These are phyloP conservation scores for Corynorhinus townsendii DNA, from an alignment of 2,113 vertebrate species.

Conservation along the genomic window DNA sequence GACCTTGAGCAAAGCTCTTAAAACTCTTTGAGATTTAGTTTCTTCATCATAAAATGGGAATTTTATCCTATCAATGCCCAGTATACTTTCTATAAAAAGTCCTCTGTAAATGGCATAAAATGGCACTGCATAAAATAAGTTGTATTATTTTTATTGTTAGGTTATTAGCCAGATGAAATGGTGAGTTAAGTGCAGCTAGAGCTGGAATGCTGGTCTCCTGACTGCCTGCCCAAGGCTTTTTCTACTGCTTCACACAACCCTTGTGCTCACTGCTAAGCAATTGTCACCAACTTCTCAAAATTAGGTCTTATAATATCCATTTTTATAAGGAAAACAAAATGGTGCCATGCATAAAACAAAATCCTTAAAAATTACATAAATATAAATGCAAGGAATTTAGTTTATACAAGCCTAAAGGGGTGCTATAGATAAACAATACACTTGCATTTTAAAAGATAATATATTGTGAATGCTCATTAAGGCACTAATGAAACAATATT, in stretches of 20 bases:
- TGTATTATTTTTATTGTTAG: background rate
- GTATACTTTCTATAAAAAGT: background rate
- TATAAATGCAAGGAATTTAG: background rate
- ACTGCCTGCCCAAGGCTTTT: background rate
- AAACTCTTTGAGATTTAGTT: background rate
- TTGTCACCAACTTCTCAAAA: background rate
- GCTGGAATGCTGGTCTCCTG: background rate
- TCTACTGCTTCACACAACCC: background rate
- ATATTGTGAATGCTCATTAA: background rate
- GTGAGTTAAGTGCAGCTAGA: background rate
- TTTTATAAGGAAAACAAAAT: background rate
- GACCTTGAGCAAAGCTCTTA: background rate
- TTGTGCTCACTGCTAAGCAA: background rate
- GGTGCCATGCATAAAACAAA: background rate
- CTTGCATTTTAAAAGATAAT: background rate
- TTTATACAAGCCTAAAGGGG: background rate
- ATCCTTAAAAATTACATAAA: background rate
- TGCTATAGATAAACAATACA: background rate
- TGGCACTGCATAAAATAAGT: background rate
- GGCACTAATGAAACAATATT: background rate
- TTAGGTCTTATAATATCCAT: background rate
- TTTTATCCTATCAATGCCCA: background rate
- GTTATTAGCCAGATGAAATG: background rate
- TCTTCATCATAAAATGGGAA: background rate
- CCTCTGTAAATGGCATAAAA: background rate